Percentiles rank a stretch among this genome's conserved stretches.
phyloP scores from a whole-genome alignment of 2,888 invertebrate genomes.

The Myopa tessellatipennis region DNA sequence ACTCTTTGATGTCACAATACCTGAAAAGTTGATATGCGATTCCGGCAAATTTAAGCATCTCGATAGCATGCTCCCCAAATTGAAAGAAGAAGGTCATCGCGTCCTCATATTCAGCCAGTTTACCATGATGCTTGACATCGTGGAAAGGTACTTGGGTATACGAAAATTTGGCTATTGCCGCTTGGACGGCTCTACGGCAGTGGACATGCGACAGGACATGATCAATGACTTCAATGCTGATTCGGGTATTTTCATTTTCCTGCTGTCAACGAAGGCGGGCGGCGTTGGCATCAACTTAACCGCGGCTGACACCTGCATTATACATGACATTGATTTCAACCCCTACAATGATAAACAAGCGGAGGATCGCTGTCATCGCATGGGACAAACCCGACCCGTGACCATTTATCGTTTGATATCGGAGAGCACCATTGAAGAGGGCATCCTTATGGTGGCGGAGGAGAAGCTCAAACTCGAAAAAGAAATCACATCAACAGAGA shows the following conservation, averaged over 20 bases:
- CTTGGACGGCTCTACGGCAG: constrained; percentile 91
- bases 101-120: constrained; percentile 97
- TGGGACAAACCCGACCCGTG: constrained; percentile 86
- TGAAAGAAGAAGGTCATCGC: constrained; percentile 81
- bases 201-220: constrained; percentile 85
- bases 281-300: constrained; percentile 96
- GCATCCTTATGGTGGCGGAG: constrained; percentile 88
- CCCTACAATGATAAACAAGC: constrained; percentile 99
- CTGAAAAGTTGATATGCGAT: constrained; percentile 77
- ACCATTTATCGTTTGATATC: constrained; percentile 86
- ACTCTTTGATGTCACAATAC: constrained; percentile 74
- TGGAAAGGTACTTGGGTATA: constrained; percentile 87
- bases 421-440: constrained; percentile 91
- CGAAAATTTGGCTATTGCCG: constrained; percentile 81
- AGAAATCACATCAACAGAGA: constrained; percentile 77
- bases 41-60: constrained; percentile 90
- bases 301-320: constrained; percentile 92
- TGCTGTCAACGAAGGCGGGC: constrained; percentile 93
- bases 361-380: constrained; percentile 86
- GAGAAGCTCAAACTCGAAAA: constrained; percentile 92
- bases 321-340: constrained; percentile 98
- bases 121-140: constrained; percentile 92
- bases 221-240: constrained; percentile 90
- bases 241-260: constrained; percentile 84
- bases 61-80: constrained; percentile 79